Percentiles rank a stretch among this genome's conserved stretches.
Conservation (phyloP, 2,113 vertebrate genomes). For the Tachuris rubrigastra region DNA sequence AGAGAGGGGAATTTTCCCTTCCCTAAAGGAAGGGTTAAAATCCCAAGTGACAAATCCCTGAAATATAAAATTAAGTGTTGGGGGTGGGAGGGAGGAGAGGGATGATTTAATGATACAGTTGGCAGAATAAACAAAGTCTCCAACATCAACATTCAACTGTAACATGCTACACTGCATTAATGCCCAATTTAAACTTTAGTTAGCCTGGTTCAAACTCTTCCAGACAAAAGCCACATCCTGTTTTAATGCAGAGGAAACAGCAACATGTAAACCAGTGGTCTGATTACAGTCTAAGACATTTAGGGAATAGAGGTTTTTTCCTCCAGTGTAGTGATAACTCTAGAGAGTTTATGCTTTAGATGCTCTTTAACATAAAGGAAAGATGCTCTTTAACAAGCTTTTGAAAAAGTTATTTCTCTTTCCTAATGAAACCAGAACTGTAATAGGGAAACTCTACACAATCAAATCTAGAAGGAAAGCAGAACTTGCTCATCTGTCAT, state of each 20-base stretch:
- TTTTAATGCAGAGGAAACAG: neutral
- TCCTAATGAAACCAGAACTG: neutral
- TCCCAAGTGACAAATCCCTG: neutral
- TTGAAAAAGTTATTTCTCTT: neutral
- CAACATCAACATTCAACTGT: neutral
- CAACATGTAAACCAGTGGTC: neutral
- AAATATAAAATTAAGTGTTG: constrained; percentile 3
- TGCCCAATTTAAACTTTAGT: constrained; percentile 10
- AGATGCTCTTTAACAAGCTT: neutral
- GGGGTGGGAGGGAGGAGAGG: neutral
- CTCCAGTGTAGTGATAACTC: neutral
- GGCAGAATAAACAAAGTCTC: constrained; percentile 35
- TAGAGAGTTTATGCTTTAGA: neutral
- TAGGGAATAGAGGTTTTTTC: neutral
- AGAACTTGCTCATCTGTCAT: neutral
- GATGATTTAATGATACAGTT: constrained; percentile 28
- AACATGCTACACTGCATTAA: neutral
- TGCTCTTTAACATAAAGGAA: neutral
- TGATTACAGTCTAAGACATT: neutral
- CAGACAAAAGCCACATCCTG: neutral
- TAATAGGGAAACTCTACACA: neutral
- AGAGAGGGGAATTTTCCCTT: neutral
- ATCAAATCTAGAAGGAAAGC: neutral
- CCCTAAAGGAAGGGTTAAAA: constrained; percentile 32
- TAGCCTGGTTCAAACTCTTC: neutral